Evolutionary conservation across 2,888 invertebrate species (phyloP).

Genomic region (Ligdia adustata): DNA sequence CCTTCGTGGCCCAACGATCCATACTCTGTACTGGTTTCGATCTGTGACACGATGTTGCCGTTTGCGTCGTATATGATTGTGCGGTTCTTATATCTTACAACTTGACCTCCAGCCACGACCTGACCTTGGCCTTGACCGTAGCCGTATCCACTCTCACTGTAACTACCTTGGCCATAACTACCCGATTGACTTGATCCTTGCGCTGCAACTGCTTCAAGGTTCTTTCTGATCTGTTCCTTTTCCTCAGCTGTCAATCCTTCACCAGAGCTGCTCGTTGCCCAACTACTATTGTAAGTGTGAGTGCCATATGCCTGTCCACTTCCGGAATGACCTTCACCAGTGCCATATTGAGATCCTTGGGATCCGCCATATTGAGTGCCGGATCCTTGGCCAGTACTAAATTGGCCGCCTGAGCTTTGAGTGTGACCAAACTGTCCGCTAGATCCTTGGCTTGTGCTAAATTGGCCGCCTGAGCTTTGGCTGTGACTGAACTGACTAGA

Average conservation of each 20-base stretch:
- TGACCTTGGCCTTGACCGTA: slow-evolving; percentile 43
- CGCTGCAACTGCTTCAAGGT: slow-evolving; percentile 44
- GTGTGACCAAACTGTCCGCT: slow-evolving; percentile 30
- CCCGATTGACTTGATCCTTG: slow-evolving; percentile 24
- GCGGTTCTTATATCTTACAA: slow-evolving; percentile 61
- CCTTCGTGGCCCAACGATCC: slow-evolving; percentile 72
- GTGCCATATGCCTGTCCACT: slow-evolving; percentile 37
- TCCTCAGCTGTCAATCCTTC: slow-evolving; percentile 59
- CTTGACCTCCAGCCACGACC: slow-evolving; percentile 47
- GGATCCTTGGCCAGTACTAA: slow-evolving; percentile 37
- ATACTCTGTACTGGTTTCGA: slow-evolving; percentile 81
- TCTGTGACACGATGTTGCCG: slow-evolving; percentile 72
- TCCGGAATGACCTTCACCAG: slow-evolving; percentile 31
- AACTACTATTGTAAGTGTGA: slow-evolving; percentile 55
- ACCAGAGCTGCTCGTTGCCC: slow-evolving; percentile 52
- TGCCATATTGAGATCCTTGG: slow-evolving; percentile 35
- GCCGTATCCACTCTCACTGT: slow-evolving; percentile 36
- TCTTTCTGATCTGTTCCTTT: slow-evolving; percentile 58
- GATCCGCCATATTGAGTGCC: slow-evolving; percentile 31
- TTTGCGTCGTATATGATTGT: slow-evolving; percentile 68
- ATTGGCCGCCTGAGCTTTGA: slow-evolving; percentile 32
- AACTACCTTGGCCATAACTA: slow-evolving; percentile 41
- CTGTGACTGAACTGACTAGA: slow-evolving; percentile 24
- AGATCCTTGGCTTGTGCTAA: slow-evolving; percentile 30
- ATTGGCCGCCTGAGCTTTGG: slow-evolving; percentile 37